Evolutionary conservation across 2,888 invertebrate species (phyloP), one percentile per base, ranked within the genome.

Genomic region (Erannis defoliaria): DNA sequence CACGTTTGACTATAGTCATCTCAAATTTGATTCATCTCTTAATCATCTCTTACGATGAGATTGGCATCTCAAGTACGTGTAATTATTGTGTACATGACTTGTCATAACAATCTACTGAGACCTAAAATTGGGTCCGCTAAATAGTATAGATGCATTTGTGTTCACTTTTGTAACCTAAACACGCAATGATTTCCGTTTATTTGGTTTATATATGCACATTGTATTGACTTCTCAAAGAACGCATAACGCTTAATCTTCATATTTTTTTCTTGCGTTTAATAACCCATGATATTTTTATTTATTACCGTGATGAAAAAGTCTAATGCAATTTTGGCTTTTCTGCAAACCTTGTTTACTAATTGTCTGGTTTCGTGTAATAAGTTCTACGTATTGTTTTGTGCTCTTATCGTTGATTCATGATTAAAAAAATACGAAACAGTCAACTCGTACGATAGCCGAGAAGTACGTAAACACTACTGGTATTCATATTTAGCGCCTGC

Each of bases 181-280:
- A 23, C 49, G 19, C 57, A 50, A 33, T 38, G 19, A 21, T 42
- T 43, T 51, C 8, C 9, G 49, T 31, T 29, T 10, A 35, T 55
- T 26, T 31, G 38, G 57, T 40, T 18, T 31, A 23, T 5, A 37
- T 40, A 43, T 18, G 29, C 51, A 45, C 21, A 26, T 45, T 51
- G 51, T 45, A 51, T 38, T 37, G 51, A 51, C 42, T 54, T 5
- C 8, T 48, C 21, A 14, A 12, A 6, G 45, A n/a, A 45, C n/a
- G n/a, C 14, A 10, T 40, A 21, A 12, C 8, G 12, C 21, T 21
- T 19, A 1, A 19, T 16, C 6, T 4, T 23, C 23, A 23, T 23
- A 4, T 9, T 19, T 42, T 1, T 21, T 42, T 42, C 10, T 38
- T 38, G 3, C 2, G 1, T 14, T n/a, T n/a, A n/a, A n/a, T n/a